Percentiles rank a stretch among this genome's conserved stretches.
Evolutionary conservation across 1,140 invertebrate species (phyloP).

Genomic region (Drosophila bifasciata): DNA sequence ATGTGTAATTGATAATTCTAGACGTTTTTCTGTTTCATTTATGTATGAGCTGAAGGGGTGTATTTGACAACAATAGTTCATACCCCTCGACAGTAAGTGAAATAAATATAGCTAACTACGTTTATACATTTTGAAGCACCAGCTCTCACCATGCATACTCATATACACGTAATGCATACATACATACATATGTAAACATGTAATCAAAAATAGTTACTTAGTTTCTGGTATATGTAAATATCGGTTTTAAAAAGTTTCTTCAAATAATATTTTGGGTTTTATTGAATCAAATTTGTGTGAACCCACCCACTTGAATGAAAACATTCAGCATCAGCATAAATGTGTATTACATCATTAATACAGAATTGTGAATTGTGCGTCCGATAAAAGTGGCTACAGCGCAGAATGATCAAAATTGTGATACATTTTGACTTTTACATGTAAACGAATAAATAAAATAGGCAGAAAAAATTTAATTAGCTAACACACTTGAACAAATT

Average conservation of each 20-base stretch:
- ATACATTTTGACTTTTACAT: slow-evolving; percentile 73
- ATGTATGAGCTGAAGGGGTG: slow-evolving; percentile 12
- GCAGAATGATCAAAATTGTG: slow-evolving; percentile 76
- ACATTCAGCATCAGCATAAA: slow-evolving; percentile 61
- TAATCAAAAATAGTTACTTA: slow-evolving; percentile 22
- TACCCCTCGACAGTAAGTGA: slow-evolving; percentile 1
- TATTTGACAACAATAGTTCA: neutral
- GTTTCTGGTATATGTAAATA: slow-evolving; percentile 79
- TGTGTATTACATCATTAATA: slow-evolving; percentile 44
- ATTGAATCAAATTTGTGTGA: slow-evolving; percentile 54
- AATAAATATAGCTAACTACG: slow-evolving; percentile 11
- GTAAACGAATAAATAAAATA: slow-evolving; percentile 42
- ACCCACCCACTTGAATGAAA: slow-evolving; percentile 26
- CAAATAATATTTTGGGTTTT: slow-evolving; percentile 41
- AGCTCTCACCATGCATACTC: slow-evolving; percentile 28
- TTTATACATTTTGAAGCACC: slow-evolving; percentile 34
- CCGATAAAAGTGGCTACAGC: slow-evolving; percentile 41
- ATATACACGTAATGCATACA: slow-evolving; percentile 1
- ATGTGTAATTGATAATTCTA: slow-evolving; percentile 20
- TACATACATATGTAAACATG: slow-evolving; percentile 4
- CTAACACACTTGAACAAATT: slow-evolving; percentile 15
- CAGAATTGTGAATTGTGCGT: slow-evolving; percentile 43
- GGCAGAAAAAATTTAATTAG: slow-evolving; percentile 43
- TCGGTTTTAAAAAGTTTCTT: slow-evolving; percentile 45
- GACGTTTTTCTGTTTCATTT: slow-evolving; percentile 17